These are phyloP conservation scores for Acronicta alni DNA, from an alignment of 2,888 invertebrate genomes.

Conservation along the genomic window DNA sequence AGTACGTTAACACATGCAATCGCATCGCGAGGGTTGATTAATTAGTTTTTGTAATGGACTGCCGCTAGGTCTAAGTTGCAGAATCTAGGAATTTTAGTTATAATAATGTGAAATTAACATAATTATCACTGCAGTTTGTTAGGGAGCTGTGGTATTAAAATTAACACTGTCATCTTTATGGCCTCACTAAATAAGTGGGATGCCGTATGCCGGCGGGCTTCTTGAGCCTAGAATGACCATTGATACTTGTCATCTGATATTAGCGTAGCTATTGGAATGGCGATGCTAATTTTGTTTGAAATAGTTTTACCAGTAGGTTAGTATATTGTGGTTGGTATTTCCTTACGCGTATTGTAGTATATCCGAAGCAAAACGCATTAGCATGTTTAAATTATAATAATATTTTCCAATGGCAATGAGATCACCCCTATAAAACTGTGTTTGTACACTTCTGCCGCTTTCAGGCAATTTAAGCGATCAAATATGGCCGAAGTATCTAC, in stretches of 20 bases:
- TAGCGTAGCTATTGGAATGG: neutral
- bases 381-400: no score
- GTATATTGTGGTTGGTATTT: neutral
- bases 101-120: constrained; percentile 35
- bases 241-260: constrained; percentile 10
- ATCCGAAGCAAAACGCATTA: no score
- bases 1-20: constrained; percentile 62
- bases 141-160: constrained; percentile 25
- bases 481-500: no score
- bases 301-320: neutral
- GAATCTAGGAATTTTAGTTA: constrained; percentile 39
- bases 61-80: constrained; percentile 15
- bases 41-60: constrained; percentile 52
- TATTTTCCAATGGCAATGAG: no score
- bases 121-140: constrained; percentile 2
- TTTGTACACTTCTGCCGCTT: no score
- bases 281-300: neutral
- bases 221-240: constrained; percentile 14
- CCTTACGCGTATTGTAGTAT: no score
- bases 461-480: no score
- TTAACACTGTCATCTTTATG: constrained; percentile 32
- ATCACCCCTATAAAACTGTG: no score
- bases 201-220: constrained; percentile 1
- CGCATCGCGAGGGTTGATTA: constrained; percentile 54
- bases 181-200: constrained; percentile 11